phyloP scores from a whole-genome alignment of 2,797 vertebrate species.

The Bradypodion pumilum region DNA sequence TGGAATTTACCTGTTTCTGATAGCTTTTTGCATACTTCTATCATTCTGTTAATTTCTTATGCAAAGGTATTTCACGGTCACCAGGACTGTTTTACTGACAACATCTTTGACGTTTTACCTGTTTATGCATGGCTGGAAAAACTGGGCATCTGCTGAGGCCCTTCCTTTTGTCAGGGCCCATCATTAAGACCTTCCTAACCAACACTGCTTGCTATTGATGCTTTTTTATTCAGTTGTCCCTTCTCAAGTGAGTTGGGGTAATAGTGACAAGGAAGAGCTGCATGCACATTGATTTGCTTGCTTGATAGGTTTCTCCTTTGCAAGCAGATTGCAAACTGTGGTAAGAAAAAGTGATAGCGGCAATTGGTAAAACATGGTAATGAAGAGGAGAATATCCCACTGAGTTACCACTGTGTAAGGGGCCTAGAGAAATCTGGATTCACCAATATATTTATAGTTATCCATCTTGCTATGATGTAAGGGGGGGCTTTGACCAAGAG shows the following conservation, averaged over 20 bases:
- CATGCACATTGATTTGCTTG: no score
- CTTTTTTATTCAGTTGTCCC: background rate
- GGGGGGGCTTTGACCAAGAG: background rate
- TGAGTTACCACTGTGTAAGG: no score
- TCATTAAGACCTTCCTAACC: background rate
- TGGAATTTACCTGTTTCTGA: background rate
- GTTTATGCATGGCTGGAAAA: background rate
- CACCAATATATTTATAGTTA: background rate
- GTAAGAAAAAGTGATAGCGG: background rate
- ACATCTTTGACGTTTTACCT: background rate
- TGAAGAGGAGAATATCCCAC: background rate
- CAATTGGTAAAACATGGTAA: background rate
- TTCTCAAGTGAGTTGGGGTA: background rate
- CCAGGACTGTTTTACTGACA: background rate
- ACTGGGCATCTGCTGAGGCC: background rate
- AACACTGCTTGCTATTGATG: background rate
- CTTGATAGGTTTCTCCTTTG: background rate
- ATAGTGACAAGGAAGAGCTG: background rate
- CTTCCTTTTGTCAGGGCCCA: background rate
- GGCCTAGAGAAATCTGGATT: no score
- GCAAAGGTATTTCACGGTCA: background rate
- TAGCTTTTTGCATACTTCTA: background rate
- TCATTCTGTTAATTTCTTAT: background rate
- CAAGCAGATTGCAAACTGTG: background rate
- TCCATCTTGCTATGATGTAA: no score